Conservation (phyloP, 2,888 invertebrate genomes). For the Silvanus unidentatus region DNA sequence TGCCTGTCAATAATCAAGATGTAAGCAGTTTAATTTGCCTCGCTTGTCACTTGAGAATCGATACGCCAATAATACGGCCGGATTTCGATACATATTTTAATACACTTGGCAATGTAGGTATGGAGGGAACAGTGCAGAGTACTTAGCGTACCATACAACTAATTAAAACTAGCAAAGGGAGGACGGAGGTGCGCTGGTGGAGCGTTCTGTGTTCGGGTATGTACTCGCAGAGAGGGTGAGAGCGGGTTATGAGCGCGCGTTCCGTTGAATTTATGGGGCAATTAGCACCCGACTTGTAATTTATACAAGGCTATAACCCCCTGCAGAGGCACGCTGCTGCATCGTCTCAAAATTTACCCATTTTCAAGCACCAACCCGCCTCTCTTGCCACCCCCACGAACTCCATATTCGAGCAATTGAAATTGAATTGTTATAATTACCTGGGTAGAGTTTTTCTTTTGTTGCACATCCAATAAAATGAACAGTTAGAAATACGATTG, state of each 20-base stretch:
- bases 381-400: conserved; percentile 10
- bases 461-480: no score
- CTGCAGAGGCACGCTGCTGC: conserved; percentile 26
- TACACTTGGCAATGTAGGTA: conserved; percentile 24
- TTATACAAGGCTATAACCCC: conserved; percentile 35
- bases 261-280: conserved; percentile 34
- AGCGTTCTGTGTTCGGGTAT: no score
- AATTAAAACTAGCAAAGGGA: conserved; percentile 37
- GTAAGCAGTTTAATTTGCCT: conserved; percentile 21
- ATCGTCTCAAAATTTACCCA: conserved; percentile 7
- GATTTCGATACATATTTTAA: no score
- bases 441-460: no score
- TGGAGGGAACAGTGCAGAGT: conserved; percentile 20
- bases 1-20: conserved; percentile 22
- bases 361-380: conserved; percentile 5
- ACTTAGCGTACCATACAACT: conserved; percentile 32
- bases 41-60: conserved; percentile 20
- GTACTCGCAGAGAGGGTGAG: not conserved
- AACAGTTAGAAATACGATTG: no score
- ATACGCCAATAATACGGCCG: no score
- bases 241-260: conserved; percentile 21
- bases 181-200: conserved; percentile 15
- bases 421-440: conserved; percentile 33
- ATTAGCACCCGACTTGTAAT: conserved; percentile 38
- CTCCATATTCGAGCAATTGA: no score